Conservation (phyloP, 2,113 vertebrate species). For the Toxostoma redivivum region DNA sequence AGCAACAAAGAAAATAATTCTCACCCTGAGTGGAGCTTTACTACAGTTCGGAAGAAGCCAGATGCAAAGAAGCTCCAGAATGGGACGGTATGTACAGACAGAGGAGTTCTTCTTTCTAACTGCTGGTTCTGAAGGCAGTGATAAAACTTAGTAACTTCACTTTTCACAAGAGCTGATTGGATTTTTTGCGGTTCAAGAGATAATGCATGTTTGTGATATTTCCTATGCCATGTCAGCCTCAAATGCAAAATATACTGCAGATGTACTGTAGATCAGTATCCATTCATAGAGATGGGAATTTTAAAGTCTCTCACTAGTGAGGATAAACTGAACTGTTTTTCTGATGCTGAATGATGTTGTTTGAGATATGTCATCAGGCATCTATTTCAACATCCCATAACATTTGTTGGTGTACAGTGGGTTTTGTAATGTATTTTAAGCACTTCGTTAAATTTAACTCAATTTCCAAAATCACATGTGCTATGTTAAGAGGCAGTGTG, state of each 20-base stretch:
- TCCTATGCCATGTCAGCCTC: not conserved
- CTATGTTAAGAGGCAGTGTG: not conserved
- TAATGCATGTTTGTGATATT: not conserved
- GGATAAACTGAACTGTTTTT: not conserved
- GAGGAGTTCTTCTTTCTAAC: not conserved
- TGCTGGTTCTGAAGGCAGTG: not conserved
- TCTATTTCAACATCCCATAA: not conserved
- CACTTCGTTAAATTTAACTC: not conserved
- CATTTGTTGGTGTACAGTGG: not conserved
- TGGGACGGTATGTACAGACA: constrained; percentile 75
- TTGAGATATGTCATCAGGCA: not conserved
- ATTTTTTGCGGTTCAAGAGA: not conserved
- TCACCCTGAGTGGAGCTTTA: constrained; percentile 90
- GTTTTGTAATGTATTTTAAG: not conserved
- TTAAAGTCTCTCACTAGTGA: not conserved
- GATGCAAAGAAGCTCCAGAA: constrained; percentile 87
- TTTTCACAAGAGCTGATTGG: not conserved
- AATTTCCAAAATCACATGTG: not conserved
- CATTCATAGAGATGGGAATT: not conserved
- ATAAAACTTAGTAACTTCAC: not conserved
- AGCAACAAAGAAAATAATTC: constrained; percentile 86
- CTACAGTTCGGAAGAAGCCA: constrained; percentile 91
- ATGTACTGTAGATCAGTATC: too few species aligned
- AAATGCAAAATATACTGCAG: not conserved
- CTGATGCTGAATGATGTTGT: not conserved